phyloP scores from a whole-genome alignment of 2,888 invertebrate genomes.

The Rhopalosiphum nymphaeae region DNA sequence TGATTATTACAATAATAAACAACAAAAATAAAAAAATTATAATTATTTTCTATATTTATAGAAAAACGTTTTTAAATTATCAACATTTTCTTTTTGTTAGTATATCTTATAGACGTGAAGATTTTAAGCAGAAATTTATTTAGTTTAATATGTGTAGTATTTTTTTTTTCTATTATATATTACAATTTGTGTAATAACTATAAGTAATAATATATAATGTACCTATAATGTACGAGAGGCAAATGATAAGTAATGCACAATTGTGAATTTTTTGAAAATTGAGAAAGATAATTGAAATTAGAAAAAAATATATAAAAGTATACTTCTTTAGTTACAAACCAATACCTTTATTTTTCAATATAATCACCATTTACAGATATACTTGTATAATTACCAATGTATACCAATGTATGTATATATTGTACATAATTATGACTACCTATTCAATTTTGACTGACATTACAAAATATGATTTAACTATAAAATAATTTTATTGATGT shows the following conservation, averaged over 20 bases:
- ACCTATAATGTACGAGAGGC: no score
- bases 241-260: no score
- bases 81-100: background rate
- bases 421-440: background rate
- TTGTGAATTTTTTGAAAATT: no score
- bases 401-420: no score
- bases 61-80: background rate
- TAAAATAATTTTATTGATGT: background rate
- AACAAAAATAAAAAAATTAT: background rate
- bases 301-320: no score
- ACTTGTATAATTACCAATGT: no score
- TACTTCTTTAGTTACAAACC: no score
- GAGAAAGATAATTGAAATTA: no score
- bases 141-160: background rate
- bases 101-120: background rate
- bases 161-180: background rate
- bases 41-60: background rate
- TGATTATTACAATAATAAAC: background rate
- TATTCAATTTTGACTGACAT: background rate
- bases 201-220: no score
- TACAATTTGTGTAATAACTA: background rate
- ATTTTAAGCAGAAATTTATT: background rate
- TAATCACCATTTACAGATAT: no score
- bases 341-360: no score
- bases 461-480: background rate